Conservation (phyloP, 2,888 invertebrate genomes). For the Ormyrus labotus region DNA sequence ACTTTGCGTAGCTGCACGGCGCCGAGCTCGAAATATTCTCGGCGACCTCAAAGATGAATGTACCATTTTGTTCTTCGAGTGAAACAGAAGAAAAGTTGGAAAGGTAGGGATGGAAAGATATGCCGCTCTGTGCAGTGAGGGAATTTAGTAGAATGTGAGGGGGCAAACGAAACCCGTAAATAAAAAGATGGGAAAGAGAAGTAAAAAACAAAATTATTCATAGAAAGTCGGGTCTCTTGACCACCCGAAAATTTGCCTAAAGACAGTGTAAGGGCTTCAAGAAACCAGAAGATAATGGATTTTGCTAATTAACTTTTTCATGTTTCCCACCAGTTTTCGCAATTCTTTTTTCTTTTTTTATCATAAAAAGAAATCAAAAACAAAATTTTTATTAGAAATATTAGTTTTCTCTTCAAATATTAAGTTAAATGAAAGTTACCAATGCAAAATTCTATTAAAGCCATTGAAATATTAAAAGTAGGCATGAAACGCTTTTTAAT, state of each 20-base stretch:
- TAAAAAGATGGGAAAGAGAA: not conserved
- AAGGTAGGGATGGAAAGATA: not conserved
- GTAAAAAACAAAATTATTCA: not conserved
- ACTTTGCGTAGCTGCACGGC: not conserved
- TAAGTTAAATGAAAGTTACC: no score
- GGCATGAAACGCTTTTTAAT: no score
- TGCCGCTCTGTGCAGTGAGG: no score
- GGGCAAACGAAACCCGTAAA: no score
- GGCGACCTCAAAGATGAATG: conserved; percentile 25
- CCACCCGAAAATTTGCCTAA: not conserved
- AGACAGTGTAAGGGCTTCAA: conserved; percentile 10
- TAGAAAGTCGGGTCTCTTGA: not conserved
- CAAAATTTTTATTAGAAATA: no score
- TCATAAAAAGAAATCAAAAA: no score
- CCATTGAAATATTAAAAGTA: no score
- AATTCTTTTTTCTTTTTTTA: not conserved
- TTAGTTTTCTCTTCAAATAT: no score
- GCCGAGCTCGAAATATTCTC: conserved; percentile 12
- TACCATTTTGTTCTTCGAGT: conserved; percentile 10
- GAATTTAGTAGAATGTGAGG: no score
- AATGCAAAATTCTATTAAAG: no score
- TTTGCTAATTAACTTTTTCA: conserved; percentile 24
- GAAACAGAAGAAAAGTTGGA: no score
- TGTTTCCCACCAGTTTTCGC: conserved; percentile 1
- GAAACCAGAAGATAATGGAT: conserved; percentile 37